Base-by-base conservation (phyloP, 2,797 vertebrate species). In the Spea hammondii region DNA sequence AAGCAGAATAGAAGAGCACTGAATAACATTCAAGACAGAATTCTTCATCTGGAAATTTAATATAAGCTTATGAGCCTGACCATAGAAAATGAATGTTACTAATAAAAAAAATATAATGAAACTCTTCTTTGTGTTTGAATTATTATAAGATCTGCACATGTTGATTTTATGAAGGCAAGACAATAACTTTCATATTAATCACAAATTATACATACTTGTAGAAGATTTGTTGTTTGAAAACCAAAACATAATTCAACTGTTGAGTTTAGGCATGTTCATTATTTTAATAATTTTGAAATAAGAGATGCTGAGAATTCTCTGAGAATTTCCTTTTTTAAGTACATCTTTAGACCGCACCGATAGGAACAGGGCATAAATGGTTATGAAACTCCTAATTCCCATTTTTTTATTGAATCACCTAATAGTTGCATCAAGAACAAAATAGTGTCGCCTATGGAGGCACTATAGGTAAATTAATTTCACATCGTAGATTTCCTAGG, bases 41-140 rank as follows among this genome's bases (percentile, higher is more conserved):
- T 68, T 73, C 4, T 46, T 74, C 72, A 74, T 70, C 78, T 53
- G 48, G 49, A 79, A 74, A 72, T 72, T 14, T 72, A 72, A 70
- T 74, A 64, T 53, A 53, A 60, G 14, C 5, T 53, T 12, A 53
- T 62, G 48, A 14, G 50, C 53, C 8, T 69, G n/a, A 49, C 46
- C 67, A 12, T 49, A 65, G 57, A 68, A 65, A 48, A 70, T 53
- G 51, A 74, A 13, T 65, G 12, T 12, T 13, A 74, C 68, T 68
- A 59, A 62, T 74, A 67, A 67, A 54, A 44, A 67, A 7, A 70
- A 51, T 5, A 45, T 57, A 70, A 67, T 72, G 10, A 46, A 13
- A 55, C 46, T 55, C 50, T 13, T 49, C 48, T 65, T n/a, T 5
- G 32, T n/a, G 32, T 51, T 72, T 67, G 12, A 67, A 79, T 51